Percentiles rank a stretch among this genome's conserved stretches.
Conservation (phyloP, 2,888 invertebrate species). For the Torymus texanus region DNA sequence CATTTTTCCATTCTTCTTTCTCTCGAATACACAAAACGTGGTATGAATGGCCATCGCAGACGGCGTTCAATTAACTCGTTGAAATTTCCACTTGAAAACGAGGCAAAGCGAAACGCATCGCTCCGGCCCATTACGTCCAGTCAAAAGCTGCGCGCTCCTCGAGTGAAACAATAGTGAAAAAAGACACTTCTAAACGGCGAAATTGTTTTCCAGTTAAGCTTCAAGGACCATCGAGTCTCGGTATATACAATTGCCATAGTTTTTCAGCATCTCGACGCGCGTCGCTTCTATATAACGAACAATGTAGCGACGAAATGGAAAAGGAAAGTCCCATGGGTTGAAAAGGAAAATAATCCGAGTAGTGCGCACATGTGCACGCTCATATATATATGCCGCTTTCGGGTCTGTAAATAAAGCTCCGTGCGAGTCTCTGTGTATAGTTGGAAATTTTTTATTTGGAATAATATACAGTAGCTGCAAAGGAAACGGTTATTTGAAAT, state of each 20-base stretch:
- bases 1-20: too few relatives aligned
- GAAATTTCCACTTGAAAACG: slow-evolving; percentile 30
- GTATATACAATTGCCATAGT: slow-evolving; percentile 1
- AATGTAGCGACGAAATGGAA: slow-evolving; percentile 25
- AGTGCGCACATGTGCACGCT: slow-evolving; percentile 36
- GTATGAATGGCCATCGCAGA: not conserved
- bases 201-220: slow-evolving; percentile 31
- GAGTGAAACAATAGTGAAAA: slow-evolving; percentile 17
- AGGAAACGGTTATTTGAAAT: slow-evolving; percentile 24
- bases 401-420: slow-evolving; percentile 34
- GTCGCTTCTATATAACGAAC: slow-evolving; percentile 5
- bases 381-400: slow-evolving; percentile 19
- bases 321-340: slow-evolving; percentile 33
- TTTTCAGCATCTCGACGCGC: slow-evolving; percentile 5
- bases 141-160: slow-evolving; percentile 16
- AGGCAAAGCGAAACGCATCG: not conserved
- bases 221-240: slow-evolving; percentile 6
- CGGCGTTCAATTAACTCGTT: slow-evolving; percentile 26
- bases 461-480: slow-evolving; percentile 27
- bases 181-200: slow-evolving; percentile 39
- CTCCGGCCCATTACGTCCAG: slow-evolving; percentile 21
- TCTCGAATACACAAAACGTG: too few relatives aligned
- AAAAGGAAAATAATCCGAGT: slow-evolving; percentile 41
- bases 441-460: slow-evolving; percentile 20
- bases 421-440: slow-evolving; percentile 8